Evolutionary conservation across 2,797 vertebrate genomes (phyloP), one percentile per base, ranked within the genome.

Genomic region (Potorous gilbertii): DNA sequence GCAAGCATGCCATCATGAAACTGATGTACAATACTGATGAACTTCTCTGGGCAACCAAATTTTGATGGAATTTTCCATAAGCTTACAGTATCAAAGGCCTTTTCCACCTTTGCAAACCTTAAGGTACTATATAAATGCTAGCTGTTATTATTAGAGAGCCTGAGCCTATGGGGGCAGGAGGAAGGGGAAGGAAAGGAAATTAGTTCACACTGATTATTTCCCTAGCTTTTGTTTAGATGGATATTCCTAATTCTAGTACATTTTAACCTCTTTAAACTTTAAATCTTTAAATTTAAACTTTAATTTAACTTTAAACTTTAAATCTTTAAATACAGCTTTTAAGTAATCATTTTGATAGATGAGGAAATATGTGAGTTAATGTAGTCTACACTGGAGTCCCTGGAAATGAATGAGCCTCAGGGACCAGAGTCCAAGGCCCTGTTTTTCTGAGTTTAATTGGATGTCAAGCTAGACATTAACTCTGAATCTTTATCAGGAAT

Each of bases 221-320:
- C 50, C 94, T 62, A 90, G 24, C n/a, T 90, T 0, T 90, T 21
- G 52, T 54, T n/a, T 21, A 90, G 29, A 55, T 40, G 90, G 54
- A 74, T 90, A 12, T 90, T 95, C 89, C 91, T 4, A 46, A 52
- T 56, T 34, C 52, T 56, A 93, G 0, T 55, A 28, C 92, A 90
- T 24, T 94, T 96, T 92, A 95, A 95, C 46, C 56, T 92, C 8
- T 40, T 95, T 96, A 0, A 54, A 27, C 91, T 98, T 97, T 24
- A 92, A n/a, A n/a, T n/a, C n/a, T n/a, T n/a, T n/a, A n/a, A n/a
- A n/a, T n/a, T n/a, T n/a, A n/a, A n/a, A n/a, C n/a, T n/a, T n/a
- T n/a, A n/a, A n/a, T n/a, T n/a, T n/a, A n/a, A n/a, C n/a, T n/a
- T n/a, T n/a, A n/a, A n/a, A n/a, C n/a, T n/a, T n/a, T n/a, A n/a